Evolutionary conservation across 2,113 vertebrate genomes (phyloP), one percentile per base, ranked within the genome.

Genomic region (Odobenus rosmarus): DNA sequence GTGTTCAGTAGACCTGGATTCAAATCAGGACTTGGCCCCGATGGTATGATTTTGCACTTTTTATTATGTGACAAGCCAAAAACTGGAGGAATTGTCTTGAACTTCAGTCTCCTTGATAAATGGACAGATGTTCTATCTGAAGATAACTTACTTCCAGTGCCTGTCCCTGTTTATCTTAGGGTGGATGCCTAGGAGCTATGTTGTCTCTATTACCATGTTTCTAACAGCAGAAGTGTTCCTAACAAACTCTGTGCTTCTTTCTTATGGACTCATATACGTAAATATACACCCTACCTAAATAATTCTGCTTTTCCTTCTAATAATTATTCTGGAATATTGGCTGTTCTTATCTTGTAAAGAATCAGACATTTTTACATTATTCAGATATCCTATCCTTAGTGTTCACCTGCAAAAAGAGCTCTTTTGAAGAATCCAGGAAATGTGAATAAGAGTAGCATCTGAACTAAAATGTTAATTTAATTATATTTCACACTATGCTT

Each of bases 401-500:
- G 64, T 98, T 98, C 96, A 81, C 81, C 93, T 98, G 57, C 81
- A 0, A 15, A 98, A 98, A 93, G 85, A 69, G 0, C 14, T 89
- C 94, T 97, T 98, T 88, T 93, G 87, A 98, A 93, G 76, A 83
- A 82, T 87, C n/a, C 64, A 97, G 90, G 87, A 88, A 86, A 96
- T 98, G 77, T 96, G 72, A 96, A 96, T 97, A 88, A 97, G 15
- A 39, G 86, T 92, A 93, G 13, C 71, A 92, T 96, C 88, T 97
- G 96, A 98, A 98, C 97, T 96, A 98, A 98, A 90, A 92, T 95
- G 95, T 97, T 95, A 77, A 96, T 97, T 98, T 98, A 90, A 96
- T 97, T 97, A 96, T 97, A 98, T 97, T 98, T 97, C 67, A 46
- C 61, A 96, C 82, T 97, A 89, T 96, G 94, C 96, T 97, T 93